These are phyloP conservation scores for Mycetomoellerius zeteki DNA, from an alignment of 1,140 invertebrate genomes.

Conservation along the genomic window DNA sequence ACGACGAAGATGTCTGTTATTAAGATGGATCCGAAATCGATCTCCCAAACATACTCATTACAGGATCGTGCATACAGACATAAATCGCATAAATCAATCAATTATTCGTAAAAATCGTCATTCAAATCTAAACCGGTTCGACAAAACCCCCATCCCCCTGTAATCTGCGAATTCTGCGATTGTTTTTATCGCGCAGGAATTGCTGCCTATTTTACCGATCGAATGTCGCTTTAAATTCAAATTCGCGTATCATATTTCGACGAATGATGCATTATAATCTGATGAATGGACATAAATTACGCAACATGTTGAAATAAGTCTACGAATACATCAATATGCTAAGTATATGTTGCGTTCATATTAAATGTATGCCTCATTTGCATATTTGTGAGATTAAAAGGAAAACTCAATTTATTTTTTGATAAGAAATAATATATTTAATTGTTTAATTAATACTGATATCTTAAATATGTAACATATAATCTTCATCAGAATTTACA, in stretches of 20 bases:
- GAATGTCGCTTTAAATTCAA: constrained; percentile 7
- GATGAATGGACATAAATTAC: neutral
- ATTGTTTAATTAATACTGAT: no score
- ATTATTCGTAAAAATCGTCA: neutral
- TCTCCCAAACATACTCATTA: neutral
- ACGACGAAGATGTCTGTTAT: neutral
- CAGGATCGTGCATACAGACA: neutral
- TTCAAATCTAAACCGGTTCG: neutral
- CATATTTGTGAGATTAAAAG: neutral
- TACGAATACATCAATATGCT: neutral
- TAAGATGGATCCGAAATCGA: neutral
- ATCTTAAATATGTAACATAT: neutral
- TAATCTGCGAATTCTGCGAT: neutral
- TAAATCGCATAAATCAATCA: neutral
- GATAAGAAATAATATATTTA: neutral
- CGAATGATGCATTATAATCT: neutral
- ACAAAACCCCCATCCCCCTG: no score
- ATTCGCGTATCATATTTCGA: neutral
- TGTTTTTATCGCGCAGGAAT: neutral
- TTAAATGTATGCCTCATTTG: no score
- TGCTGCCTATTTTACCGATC: constrained; percentile 3
- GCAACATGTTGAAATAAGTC: neutral
- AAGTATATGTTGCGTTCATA: neutral
- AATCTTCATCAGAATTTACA: neutral
- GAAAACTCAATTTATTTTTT: neutral